Evolutionary conservation across 2,113 vertebrate genomes (phyloP), one percentile per base, ranked within the genome.

Genomic region (Brachirus orientalis): DNA sequence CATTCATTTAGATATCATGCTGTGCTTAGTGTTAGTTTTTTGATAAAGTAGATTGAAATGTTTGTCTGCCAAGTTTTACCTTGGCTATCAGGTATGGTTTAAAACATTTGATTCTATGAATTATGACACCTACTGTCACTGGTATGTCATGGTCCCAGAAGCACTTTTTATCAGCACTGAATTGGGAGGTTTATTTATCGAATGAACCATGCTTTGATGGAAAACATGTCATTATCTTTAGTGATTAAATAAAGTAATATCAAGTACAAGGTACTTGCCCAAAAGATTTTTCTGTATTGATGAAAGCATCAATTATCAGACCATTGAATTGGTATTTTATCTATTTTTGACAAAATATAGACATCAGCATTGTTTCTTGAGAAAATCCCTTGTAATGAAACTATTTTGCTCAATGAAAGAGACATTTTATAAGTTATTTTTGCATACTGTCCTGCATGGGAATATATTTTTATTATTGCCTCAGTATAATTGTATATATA

Each of bases 401-500:
- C 77, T 88, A 88, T 88, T 92, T 88, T 91, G 83, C 81, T 90
- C 72, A 75, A 68, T 86, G 70, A 88, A 88, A 89, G 77, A 89
- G 72, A 90, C 64, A 87, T 86, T 87, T 88, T 91, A 47, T 86
- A 89, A 84, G 77, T 91, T 86, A 90, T 90, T 90, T 91, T 92
- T 93, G 79, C 88, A 90, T 84, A 88, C 71, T 84, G 80, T 86
- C 77, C 79, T 75, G 82, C 83, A 83, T 85, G 84, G 69, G 61
- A 85, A 88, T 88, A 79, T 83, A 86, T 90, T 86, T 90, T 88
- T 87, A 86, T 85, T 84, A 82, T 74, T 76, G 72, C 81, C 72
- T 75, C 75, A 67, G 48, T 72, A 81, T 63, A 44, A 77, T 69
- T 86, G 85, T 87, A 90, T 55, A 88, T 83, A 88, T n/a, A n/a